Base-by-base conservation (phyloP, 2,888 invertebrate species). In the Achlya flavicornis region DNA sequence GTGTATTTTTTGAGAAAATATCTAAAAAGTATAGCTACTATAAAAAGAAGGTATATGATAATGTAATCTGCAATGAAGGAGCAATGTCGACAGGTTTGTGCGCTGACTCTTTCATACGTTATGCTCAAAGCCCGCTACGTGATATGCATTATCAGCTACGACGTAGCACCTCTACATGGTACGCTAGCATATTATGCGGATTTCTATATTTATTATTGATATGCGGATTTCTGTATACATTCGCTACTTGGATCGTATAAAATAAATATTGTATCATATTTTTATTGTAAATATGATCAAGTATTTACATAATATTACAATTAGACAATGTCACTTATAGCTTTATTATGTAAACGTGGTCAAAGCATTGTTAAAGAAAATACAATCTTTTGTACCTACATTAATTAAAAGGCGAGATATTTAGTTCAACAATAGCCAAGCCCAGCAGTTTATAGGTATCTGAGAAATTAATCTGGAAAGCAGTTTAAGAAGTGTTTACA, bases 401-500 rank as follows among this genome's bases (percentile, higher is more conserved):
- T 8, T 43, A 12, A 57, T 26, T 10, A 14, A 58, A 35, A 58
- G 33, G 35, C 26, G 26, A 7, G 5, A 35, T 7, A 35, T 7
- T 35, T 6, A 7, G 64, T 62, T 64, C 58, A 60, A 61, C 57
- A 63, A 63, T 60, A 61, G 68, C 71, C 7, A 73, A 73, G 70
- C 72, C 76, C 73, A 65, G 75, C 72, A 78, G 72, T 64, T 58
- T 62, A 64, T 61, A n/a, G n/a, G n/a, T n/a, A 66, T 64, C 65
- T 67, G 61, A 69, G 66, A 57, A 32, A 61, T 14, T 46, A 57
- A 41, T 62, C 65, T 68, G 63, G 63, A 46, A 79, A 79, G 71
- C 74, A 71, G 74, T 79, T 79, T 74, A 74, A 71, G 70, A 74
- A 67, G 75, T 83, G 82, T 82, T 81, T 80, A 81, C 80, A 79